Base-by-base conservation (phyloP, 2,113 vertebrate species). In the Urocitellus parryii region DNA sequence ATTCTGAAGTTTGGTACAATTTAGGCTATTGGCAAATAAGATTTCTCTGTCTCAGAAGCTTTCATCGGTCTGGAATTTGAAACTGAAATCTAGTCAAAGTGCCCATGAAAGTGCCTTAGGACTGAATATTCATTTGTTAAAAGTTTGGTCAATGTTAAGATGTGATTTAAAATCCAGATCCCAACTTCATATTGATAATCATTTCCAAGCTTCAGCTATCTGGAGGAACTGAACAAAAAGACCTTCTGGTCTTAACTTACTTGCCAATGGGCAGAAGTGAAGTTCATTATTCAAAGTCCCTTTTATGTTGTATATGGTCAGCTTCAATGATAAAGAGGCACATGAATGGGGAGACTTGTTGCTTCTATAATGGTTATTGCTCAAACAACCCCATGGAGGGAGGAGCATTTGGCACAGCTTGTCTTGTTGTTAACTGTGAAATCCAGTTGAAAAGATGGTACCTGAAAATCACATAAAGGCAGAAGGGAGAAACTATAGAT, bases 1-100 rank as follows among this genome's bases (percentile, higher is more conserved):
- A 85, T 70, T 87, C 27, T 91, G 37, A 68, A 56, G 53, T 91
- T 89, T 83, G 25, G 22, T 56, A 88, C 51, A 82, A 74, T 63
- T 53, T 90, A 63, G 5, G 51, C n/a, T 87, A 42, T 25, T 0
- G 4, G 45, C 48, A 95, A 87, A 74, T 74, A 42, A 80, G 89
- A 78, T 73, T 94, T 88, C 25, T 94, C 63, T 76, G 32, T 77
- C 42, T 96, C 53, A 87, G 83, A 86, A 93, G 51, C 32, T 93
- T 93, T 93, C 72, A 42, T 83, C 9, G 34, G 22, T 80, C 58
- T 95, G 56, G 85, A 91, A 25, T 90, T 94, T 93, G 51, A 67
- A 90, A 78, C 16, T 70, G 51, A 88, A 79, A 1, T 86, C 25
- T 32, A 85, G 29, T 84, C 25, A 84, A 85, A 80, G 32, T 61